Evolutionary conservation across 2,797 vertebrate genomes (phyloP).

Genomic region (Limnodromus scolopaceus): DNA sequence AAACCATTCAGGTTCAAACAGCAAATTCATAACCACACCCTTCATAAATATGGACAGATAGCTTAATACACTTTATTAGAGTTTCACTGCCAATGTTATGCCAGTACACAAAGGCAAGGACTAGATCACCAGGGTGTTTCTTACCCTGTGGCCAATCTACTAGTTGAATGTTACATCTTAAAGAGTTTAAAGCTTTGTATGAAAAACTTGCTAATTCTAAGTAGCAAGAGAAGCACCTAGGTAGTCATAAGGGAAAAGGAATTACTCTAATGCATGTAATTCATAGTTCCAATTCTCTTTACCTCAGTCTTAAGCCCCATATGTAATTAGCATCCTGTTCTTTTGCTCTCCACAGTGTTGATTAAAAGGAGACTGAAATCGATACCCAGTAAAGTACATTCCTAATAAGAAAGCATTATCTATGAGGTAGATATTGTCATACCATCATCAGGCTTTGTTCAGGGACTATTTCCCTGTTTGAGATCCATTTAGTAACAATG

Average conservation of each 20-base stretch:
- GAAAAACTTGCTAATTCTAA: background rate
- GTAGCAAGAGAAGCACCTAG: background rate
- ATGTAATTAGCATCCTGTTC: background rate
- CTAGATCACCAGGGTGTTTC: background rate
- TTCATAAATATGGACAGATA: background rate
- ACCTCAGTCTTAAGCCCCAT: background rate
- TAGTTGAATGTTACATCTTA: background rate
- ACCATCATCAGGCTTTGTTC: background rate
- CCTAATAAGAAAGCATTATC: background rate
- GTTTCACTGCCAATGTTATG: background rate
- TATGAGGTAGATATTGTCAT: background rate
- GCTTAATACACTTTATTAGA: background rate
- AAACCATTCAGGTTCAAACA: background rate
- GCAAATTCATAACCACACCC: background rate
- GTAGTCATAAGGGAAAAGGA: background rate
- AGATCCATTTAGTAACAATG: background rate
- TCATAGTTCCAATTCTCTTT: background rate
- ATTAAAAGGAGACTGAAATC: background rate
- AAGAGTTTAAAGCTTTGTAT: background rate
- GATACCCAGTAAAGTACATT: background rate
- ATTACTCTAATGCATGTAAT: background rate
- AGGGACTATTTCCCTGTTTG: background rate
- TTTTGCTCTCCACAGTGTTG: background rate
- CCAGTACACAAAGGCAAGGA: background rate
- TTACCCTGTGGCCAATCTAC: background rate